Evolutionary conservation across 2,797 vertebrate species (phyloP).

Genomic region (Halcyon badia): DNA sequence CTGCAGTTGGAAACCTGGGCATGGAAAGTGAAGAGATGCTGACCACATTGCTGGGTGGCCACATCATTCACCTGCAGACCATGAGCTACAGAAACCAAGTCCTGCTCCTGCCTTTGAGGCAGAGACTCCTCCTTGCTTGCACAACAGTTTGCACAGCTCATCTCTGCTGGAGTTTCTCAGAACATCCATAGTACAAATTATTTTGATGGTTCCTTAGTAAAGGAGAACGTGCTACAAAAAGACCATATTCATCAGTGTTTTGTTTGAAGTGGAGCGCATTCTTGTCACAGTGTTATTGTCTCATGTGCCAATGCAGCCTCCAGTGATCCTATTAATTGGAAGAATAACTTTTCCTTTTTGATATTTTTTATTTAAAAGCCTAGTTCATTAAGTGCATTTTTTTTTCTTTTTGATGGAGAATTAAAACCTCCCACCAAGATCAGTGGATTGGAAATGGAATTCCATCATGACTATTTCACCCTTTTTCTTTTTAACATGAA

Average conservation of each 20-base stretch:
- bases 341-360: slow-evolving; percentile 21
- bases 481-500: neutral
- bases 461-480: neutral
- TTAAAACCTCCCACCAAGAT: slow-evolving; percentile 35
- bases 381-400: neutral
- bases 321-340: slow-evolving; percentile 21
- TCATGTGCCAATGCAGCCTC: slow-evolving; percentile 10
- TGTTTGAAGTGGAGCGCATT: slow-evolving; percentile 9
- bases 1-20: neutral
- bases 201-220: neutral
- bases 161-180: slow-evolving; percentile 17
- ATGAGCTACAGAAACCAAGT: neutral
- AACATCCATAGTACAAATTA: neutral
- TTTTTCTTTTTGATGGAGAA: neutral
- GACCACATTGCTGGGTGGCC: neutral
- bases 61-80: neutral
- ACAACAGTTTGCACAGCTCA: neutral
- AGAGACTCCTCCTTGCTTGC: neutral
- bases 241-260: neutral
- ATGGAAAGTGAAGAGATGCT: neutral
- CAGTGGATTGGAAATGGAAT: slow-evolving; percentile 23
- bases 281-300: neutral
- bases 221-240: neutral
- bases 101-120: neutral
- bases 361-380: slow-evolving; percentile 19